Percentiles rank a stretch among this genome's conserved stretches.
Conservation (phyloP, 2,113 vertebrate genomes). For the Caranx melampygus region DNA sequence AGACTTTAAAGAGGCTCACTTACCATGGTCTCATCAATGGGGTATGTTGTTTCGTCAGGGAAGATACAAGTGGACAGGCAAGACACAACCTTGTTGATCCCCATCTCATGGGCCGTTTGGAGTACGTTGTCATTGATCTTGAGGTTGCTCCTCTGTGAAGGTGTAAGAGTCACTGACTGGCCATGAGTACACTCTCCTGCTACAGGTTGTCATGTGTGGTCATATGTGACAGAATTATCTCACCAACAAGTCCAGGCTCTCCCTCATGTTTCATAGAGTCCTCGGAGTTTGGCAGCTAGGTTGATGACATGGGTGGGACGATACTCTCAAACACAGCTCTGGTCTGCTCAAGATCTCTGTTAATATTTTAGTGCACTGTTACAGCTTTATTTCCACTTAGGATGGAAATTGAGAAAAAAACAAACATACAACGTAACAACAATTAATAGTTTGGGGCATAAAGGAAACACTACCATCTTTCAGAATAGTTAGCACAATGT, state of each 20-base stretch:
- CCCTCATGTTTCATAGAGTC: constrained; percentile 90
- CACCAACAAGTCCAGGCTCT: constrained; percentile 94
- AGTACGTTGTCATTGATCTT: constrained; percentile 92
- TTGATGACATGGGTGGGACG: constrained; percentile 91
- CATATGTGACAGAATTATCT: constrained; percentile 11
- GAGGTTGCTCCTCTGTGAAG: constrained; percentile 86
- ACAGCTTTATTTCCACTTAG: neutral
- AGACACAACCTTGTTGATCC: constrained; percentile 88
- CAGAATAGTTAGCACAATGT: too few species aligned
- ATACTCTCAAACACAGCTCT: constrained; percentile 86
- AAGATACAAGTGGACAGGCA: constrained; percentile 94
- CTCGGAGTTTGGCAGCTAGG: constrained; percentile 93
- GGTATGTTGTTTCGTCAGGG: constrained; percentile 90
- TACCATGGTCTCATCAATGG: constrained; percentile 93
- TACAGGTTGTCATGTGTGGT: neutral
- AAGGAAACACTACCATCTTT: too few species aligned
- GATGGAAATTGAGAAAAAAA: too few species aligned
- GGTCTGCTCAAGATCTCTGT: constrained; percentile 82
- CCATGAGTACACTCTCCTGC: neutral
- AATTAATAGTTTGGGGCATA: too few species aligned
- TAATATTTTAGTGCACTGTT: neutral
- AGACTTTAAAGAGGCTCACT: constrained; percentile 68
- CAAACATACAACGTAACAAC: too few species aligned
- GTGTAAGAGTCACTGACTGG: neutral
- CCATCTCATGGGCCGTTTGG: constrained; percentile 83